Evolutionary conservation across 1,140 invertebrate species (phyloP), one percentile per base, ranked within the genome.

Genomic region (Drosophila kikkawai): DNA sequence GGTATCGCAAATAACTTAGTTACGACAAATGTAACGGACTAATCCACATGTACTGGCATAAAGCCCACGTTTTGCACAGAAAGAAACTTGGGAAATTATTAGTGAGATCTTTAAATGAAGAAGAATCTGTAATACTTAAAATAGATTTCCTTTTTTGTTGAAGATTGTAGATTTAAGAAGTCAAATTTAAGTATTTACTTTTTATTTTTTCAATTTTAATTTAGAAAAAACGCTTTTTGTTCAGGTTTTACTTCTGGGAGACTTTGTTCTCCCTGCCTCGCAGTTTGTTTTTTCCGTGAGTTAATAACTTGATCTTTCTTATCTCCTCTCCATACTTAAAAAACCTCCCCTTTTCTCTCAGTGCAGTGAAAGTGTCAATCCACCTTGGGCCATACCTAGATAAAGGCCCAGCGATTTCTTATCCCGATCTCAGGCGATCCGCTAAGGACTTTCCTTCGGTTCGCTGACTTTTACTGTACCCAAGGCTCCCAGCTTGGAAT

Each of bases 391-490:
- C n/a, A 22, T 60, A 47, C 32, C 63, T 67, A 67, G 67, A 45
- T 55, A 45, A 44, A 53, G 19, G 34, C 12, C 32, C 48, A 26
- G 29, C 34, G 45, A 68, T 44, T 36, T 22, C 66, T 36, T 63
- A 42, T 17, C 15, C 15, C 32, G 67, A 70, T 67, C 66, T 19
- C 29, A 12, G 37, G 4, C 19, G 60, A 69, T 53, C 66, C 39
- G 67, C 39, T 68, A 68, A 70, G 67, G 67, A 70, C 47, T 55
- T 66, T 67, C 67, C 48, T 61, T 26, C 29, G 12, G 29, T 15
- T 45, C 11, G 39, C 53, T 17, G 34, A 11, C 45, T 39, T 75
- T 87, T 75, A 75, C 85, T 90, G 85, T 85, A 90, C 84, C 68
- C 66, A 44, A 68, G 67, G 56, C 57, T 79, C 63, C 55, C 63